Base-by-base conservation (phyloP, 2,113 vertebrate species). In the Leptobrachium ailaonicum region DNA sequence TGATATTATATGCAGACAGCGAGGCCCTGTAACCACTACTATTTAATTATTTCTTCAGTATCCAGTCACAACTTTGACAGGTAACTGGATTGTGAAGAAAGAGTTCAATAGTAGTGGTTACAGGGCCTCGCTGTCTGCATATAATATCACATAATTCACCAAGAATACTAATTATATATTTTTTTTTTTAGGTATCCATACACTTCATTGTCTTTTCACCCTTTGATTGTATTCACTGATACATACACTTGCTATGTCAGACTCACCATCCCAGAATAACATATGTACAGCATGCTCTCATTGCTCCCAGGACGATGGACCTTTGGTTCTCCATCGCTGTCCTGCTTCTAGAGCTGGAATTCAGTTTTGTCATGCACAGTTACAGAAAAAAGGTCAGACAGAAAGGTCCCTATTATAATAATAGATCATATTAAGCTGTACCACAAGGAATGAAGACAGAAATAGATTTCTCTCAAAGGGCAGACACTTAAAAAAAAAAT, bases 351-450 rank as follows among this genome's bases (percentile, higher is more conserved):
- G 56, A 60, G 56, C 56, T 60, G 56, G 56, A 60, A 60, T 60
- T 60, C 13, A 3, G 56, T 60, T 54, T 60, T 60, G 56, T 60
- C 56, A 60, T 60, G 56, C 56, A 13, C 56, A 12, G 10, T 60
- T 12, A 60, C 56, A 60, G 56, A 60, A 60, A 60, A 50, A 60
- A 14, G 56, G 56, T 60, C 56, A 60, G 56, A 60, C 56, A 60
- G 56, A 60, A 60, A 60, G 56, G 56, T 60, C 56, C 56, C 56
- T 60, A 11, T 60, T 60, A 60, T 60, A 60, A 60, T 60, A 60
- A 60, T 60, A 60, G 10, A 60, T 60, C 56, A 60, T 60, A 60
- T 60, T 60, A 60, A 60, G 56, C 56, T 60, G 56, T 60, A 14
- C 8, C 56, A 11, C 13, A 4, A 60, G 13, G 56, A 60, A 60